Base-by-base conservation (phyloP, 2,888 invertebrate species). In the Tanypteryx hageni region DNA sequence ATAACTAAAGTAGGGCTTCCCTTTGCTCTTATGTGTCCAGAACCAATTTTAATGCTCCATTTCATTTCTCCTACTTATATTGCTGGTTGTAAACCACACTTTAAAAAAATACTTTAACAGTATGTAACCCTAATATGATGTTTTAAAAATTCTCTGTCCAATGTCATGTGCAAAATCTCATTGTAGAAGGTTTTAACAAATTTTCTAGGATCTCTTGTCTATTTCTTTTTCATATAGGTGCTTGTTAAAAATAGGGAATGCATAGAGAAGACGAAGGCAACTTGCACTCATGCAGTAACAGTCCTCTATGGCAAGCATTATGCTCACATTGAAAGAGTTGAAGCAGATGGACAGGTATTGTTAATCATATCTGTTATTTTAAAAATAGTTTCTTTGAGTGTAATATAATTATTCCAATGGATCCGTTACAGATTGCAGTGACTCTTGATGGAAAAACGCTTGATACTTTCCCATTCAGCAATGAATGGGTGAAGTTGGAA, bases 161-260 rank as follows among this genome's bases (percentile, higher is more conserved):
- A n/a, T 44, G 44, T 1, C 3, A 44, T 44, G 44, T 44, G 5
- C 44, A 44, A n/a, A n/a, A n/a, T n/a, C n/a, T n/a, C n/a, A n/a
- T n/a, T n/a, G n/a, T n/a, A n/a, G 18, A 13, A 18, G 7, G 44
- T 44, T 11, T 83, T 89, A 16, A 31, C 82, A 59, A 58, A 93
- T 81, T 92, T 76, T 91, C 56, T 82, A 27, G 11, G 56, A 27
- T 68, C 57, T 68, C 3, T 68, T 81, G 14, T 81, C 22, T 56
- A 18, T 56, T 57, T 81, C 84, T 0, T n/a, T 84, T 82, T 16
- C 92, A 22, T 92, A 57, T 81, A 97, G 96, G 96, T 98, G 92
- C 96, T 97, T 93, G 96, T 97, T 1, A 97, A 97, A 0, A 97
- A 98, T 94, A 96, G 96, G 0, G 96, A 97, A 0, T 98, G 98